Evolutionary conservation across 2,888 invertebrate species (phyloP).

Genomic region (Anaspis maculata): DNA sequence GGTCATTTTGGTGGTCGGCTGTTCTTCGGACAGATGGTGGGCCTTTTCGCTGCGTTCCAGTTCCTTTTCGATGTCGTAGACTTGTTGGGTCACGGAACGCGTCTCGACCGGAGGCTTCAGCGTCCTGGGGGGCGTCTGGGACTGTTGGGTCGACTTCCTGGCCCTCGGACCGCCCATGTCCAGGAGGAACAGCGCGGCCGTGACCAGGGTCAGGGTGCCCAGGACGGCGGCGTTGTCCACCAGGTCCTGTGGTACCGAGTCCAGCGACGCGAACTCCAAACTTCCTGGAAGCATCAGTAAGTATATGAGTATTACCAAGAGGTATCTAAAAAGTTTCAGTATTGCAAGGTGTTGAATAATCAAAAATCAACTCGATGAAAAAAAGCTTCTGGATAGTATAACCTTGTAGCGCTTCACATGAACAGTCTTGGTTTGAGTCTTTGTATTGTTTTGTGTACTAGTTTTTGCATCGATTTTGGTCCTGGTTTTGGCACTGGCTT

Average conservation of each 20-base stretch:
- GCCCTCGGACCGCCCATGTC: constrained; percentile 57
- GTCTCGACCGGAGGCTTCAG: constrained; percentile 13
- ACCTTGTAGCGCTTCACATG: too few relatives aligned
- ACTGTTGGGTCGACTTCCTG: constrained; percentile 27
- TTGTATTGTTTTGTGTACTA: too few relatives aligned
- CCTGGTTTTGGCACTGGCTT: too few relatives aligned
- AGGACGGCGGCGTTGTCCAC: constrained; percentile 65
- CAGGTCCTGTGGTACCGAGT: constrained; percentile 58
- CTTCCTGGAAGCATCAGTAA: constrained; percentile 45
- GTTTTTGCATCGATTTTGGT: too few relatives aligned
- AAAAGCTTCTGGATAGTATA: too few relatives aligned
- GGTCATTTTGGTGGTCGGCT: constrained; percentile 8
- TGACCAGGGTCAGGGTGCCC: constrained; percentile 57
- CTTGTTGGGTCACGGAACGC: constrained; percentile 21
- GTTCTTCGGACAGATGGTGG: constrained; percentile 4
- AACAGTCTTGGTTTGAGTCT: too few relatives aligned
- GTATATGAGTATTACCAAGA: not conserved
- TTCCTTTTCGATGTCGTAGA: constrained; percentile 26
- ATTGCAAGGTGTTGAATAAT: too few relatives aligned
- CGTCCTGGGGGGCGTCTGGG: constrained; percentile 10
- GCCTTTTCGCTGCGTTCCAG: constrained; percentile 9
- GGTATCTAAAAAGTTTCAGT: not conserved
- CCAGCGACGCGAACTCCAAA: constrained; percentile 60
- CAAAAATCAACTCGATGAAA: too few relatives aligned
- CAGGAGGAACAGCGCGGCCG: constrained; percentile 59